These are phyloP conservation scores for Chamaetylas fuelleborni DNA, from an alignment of 2,113 vertebrate species.

Conservation along the genomic window DNA sequence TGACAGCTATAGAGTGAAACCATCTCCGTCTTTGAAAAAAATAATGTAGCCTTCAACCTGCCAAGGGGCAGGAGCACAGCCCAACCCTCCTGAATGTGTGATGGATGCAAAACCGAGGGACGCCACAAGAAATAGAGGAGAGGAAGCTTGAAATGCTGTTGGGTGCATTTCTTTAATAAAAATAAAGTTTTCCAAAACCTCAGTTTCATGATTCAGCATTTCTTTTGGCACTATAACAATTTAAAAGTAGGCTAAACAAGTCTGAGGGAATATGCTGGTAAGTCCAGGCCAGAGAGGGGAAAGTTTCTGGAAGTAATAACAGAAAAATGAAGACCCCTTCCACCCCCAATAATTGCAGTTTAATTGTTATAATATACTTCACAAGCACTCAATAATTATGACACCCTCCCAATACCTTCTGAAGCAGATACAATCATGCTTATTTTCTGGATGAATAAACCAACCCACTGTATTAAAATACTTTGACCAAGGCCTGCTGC, in stretches of 20 bases:
- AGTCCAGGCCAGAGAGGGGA: neutral
- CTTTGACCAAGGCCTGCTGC: neutral
- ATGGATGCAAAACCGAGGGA: neutral
- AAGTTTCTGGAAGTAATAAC: neutral
- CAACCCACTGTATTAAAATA: neutral
- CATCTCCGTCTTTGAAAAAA: neutral
- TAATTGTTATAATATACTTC: neutral
- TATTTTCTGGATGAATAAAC: neutral
- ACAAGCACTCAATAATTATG: neutral
- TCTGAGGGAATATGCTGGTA: conserved; percentile 4
- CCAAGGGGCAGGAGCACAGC: neutral
- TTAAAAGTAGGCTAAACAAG: conserved; percentile 28
- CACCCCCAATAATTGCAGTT: neutral
- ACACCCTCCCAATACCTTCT: neutral
- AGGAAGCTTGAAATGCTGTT: conserved; percentile 41
- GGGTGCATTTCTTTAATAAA: conserved; percentile 60
- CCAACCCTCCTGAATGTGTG: neutral
- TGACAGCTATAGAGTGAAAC: neutral
- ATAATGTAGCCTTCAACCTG: neutral
- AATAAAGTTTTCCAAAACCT: conserved; percentile 51
- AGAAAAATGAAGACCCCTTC: neutral
- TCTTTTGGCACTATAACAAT: conserved; percentile 45
- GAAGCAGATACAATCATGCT: neutral
- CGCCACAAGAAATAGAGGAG: neutral
- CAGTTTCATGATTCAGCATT: conserved; percentile 65